A percentile compares a stretch with the other conserved stretches of the same genome.
These are phyloP conservation scores for Peromyscus aztecus DNA, from an alignment of 2,797 vertebrate genomes.

Conservation along the genomic window DNA sequence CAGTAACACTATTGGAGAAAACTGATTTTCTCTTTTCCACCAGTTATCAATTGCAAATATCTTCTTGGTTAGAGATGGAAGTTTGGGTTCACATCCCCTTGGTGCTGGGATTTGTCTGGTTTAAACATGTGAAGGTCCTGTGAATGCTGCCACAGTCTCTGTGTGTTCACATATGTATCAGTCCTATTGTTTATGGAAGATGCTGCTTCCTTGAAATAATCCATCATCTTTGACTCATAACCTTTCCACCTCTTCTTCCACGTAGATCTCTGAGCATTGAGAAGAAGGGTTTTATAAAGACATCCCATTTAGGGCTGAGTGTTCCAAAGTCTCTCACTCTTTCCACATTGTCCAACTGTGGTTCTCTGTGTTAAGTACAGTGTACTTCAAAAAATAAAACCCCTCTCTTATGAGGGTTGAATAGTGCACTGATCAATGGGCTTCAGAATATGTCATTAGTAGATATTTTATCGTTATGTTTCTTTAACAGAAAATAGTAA, in stretches of 20 bases:
- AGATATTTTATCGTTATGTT: background rate
- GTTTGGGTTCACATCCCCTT: background rate
- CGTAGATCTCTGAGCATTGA: background rate
- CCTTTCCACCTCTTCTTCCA: background rate
- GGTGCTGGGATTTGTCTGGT: background rate
- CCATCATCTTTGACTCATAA: background rate
- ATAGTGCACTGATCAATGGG: background rate
- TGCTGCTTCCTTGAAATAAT: background rate
- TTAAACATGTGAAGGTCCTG: background rate
- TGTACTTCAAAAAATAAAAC: background rate
- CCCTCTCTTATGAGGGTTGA: background rate
- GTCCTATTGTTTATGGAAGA: background rate
- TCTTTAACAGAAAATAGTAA: background rate
- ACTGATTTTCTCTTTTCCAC: background rate
- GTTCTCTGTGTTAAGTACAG: background rate
- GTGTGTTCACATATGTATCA: too few relatives aligned
- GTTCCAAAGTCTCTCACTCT: background rate
- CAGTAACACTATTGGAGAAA: background rate
- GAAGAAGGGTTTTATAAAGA: background rate
- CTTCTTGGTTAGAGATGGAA: background rate
- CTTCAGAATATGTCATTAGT: background rate
- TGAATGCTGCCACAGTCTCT: background rate
- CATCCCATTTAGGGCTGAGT: background rate
- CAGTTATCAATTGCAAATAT: background rate
- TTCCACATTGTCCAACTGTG: background rate